Evolutionary conservation across 2,113 vertebrate species (phyloP), one percentile per base, ranked within the genome.

Genomic region (Chitala chitala): DNA sequence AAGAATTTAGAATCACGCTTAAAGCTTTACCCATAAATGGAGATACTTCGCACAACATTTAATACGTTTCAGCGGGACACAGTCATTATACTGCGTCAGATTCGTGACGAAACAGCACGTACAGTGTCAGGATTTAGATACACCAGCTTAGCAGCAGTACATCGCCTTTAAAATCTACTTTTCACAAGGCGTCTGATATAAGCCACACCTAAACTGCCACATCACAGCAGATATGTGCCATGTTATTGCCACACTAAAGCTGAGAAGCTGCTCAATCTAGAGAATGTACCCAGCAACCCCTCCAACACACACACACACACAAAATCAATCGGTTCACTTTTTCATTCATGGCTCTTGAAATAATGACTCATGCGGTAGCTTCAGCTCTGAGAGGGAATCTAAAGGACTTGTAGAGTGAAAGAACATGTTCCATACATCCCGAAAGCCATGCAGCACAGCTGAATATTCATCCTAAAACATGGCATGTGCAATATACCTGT

Each of bases 301-400:
- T 36, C 31, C 59, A 63, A 63, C 29, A 24, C 61, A 33, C 33
- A 9, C 20, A 20, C 12, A 9, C n/a, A 29, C 22, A 24, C 54
- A 36, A 4, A 31, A 55, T 71, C 9, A 48, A 61, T 48, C 71
- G 31, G 50, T 73, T 73, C 55, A 73, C 24, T 20, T 26, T 48
- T 61, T 48, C 71, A 50, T 56, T 33, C 24, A 20, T 36, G 26
- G 10, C 40, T 73, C 56, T 51, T 29, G 42, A 50, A 33, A 56
- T 26, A 59, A 33, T 73, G 40, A 50, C 42, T 73, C 71, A 73
- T 63, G 54, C 24, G 29, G 26, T 24, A 26, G 26, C 55, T 36
- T 3, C 8, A 22, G 55, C 42, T 17, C 42, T 46, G 20, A 61
- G 6, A 33, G 24, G 56, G 55, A 51, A 63, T 24, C 40, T 58